Percentiles rank a stretch among this genome's conserved stretches.
phyloP scores from a whole-genome alignment of 2,797 vertebrate genomes.

The Pangasius sanitwongsei region DNA sequence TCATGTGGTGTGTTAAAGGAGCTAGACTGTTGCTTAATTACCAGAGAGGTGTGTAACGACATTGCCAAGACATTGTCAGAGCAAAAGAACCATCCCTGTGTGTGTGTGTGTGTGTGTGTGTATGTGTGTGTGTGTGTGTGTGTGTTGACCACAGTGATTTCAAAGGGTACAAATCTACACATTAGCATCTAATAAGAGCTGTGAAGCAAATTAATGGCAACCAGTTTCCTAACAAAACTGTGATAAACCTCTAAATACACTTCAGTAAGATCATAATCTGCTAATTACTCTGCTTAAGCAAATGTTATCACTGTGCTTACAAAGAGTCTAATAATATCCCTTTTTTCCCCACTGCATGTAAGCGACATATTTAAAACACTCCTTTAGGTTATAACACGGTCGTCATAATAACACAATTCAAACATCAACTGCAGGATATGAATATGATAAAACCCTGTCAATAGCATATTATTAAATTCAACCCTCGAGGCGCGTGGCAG shows the following conservation, averaged over 20 bases:
- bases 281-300: constrained; percentile 33
- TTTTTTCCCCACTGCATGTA: not conserved
- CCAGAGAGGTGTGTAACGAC: constrained; percentile 31
- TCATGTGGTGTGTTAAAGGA: not conserved
- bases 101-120: constrained; percentile 1
- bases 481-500: not conserved
- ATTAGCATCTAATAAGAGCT: not conserved
- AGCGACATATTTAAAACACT: constrained; percentile 3
- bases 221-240: not conserved
- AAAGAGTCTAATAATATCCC: not conserved
- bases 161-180: not conserved
- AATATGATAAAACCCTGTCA: not conserved
- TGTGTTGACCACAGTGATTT: not conserved
- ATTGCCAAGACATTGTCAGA: constrained; percentile 31
- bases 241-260: not conserved
- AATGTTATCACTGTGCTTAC: constrained; percentile 11
- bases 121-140: constrained; percentile 12
- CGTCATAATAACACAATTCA: constrained; percentile 62
- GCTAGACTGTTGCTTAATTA: constrained; percentile 13
- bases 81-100: not conserved
- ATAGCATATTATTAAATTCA: not conserved
- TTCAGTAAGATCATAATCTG: constrained; percentile 30
- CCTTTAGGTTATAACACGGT: not conserved
- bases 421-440: constrained; percentile 55
- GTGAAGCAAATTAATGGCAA: not conserved